These are phyloP conservation scores for Pipistrellus pygmaeus DNA, from an alignment of 2,797 vertebrate species.

Conservation along the genomic window DNA sequence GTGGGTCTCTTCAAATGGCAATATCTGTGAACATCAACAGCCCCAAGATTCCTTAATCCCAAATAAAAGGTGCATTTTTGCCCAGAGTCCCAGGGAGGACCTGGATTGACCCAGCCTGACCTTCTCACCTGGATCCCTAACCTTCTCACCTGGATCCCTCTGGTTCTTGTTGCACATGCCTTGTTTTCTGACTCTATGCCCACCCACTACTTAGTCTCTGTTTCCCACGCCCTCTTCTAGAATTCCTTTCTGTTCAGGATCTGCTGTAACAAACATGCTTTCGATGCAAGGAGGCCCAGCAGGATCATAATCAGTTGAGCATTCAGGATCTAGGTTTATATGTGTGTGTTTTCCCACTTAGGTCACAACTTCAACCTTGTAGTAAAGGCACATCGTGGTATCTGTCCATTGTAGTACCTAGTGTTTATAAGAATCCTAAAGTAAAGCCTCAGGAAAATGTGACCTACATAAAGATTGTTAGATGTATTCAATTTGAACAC, in stretches of 20 bases:
- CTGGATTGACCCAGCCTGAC: neutral
- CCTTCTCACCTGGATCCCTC: neutral
- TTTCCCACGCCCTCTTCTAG: neutral
- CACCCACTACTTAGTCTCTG: neutral
- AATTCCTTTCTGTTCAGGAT: neutral
- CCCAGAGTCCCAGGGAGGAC: neutral
- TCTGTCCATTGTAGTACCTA: neutral
- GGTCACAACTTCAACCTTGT: neutral
- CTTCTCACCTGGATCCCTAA: neutral
- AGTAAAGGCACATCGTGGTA: neutral
- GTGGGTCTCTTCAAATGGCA: neutral
- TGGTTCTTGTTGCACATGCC: neutral
- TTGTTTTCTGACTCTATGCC: neutral
- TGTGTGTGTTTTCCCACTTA: neutral
- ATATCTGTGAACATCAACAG: neutral
- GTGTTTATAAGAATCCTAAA: neutral
- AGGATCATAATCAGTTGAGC: neutral
- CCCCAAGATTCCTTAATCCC: neutral
- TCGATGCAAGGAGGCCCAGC: neutral
- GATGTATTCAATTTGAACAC: neutral
- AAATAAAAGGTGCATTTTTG: neutral
- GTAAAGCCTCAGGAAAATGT: conserved; percentile 35
- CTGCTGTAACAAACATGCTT: neutral
- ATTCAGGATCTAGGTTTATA: neutral
- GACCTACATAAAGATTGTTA: conserved; percentile 26